Conservation (phyloP, 2,888 invertebrate species). For the Sturmia bella region DNA sequence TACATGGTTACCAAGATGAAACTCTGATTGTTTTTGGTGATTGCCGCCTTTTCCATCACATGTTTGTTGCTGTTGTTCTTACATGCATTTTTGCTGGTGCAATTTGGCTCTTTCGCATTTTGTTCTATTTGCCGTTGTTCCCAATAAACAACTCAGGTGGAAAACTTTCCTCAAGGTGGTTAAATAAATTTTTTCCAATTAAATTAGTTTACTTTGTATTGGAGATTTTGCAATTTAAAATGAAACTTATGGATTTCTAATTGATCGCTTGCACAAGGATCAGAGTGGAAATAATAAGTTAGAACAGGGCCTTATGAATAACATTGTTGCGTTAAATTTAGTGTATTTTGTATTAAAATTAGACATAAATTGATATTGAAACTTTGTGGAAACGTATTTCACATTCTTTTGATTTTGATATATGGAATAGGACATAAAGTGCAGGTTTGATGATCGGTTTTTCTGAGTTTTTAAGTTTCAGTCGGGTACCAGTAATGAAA, state of each 20-base stretch:
- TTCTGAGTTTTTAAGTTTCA: too few relatives aligned
- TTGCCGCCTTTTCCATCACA: conserved; percentile 10
- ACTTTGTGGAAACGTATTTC: too few relatives aligned
- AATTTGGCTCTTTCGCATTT: conserved; percentile 16
- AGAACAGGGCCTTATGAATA: not conserved
- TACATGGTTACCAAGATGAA: conserved; percentile 14
- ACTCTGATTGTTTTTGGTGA: conserved; percentile 22
- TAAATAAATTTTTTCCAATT: conserved; percentile 40
- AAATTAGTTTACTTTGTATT: conserved; percentile 30
- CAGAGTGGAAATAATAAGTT: conserved; percentile 26
- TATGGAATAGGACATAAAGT: too few relatives aligned
- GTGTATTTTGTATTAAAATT: not conserved
- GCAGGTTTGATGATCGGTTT: too few relatives aligned
- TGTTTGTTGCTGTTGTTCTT: conserved; percentile 23
- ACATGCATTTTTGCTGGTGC: not conserved
- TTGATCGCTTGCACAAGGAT: conserved; percentile 25
- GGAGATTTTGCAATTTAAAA: not conserved
- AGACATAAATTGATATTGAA: too few relatives aligned
- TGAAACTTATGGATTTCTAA: conserved; percentile 51
- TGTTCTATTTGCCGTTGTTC: conserved; percentile 7
- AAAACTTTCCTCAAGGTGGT: conserved; percentile 53
- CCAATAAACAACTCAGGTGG: conserved; percentile 60
- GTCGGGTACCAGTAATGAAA: too few relatives aligned
- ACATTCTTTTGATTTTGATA: too few relatives aligned
- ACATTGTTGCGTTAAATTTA: not conserved